Evolutionary conservation across 2,888 invertebrate genomes (phyloP).

Genomic region (Drosophila longiperda): DNA sequence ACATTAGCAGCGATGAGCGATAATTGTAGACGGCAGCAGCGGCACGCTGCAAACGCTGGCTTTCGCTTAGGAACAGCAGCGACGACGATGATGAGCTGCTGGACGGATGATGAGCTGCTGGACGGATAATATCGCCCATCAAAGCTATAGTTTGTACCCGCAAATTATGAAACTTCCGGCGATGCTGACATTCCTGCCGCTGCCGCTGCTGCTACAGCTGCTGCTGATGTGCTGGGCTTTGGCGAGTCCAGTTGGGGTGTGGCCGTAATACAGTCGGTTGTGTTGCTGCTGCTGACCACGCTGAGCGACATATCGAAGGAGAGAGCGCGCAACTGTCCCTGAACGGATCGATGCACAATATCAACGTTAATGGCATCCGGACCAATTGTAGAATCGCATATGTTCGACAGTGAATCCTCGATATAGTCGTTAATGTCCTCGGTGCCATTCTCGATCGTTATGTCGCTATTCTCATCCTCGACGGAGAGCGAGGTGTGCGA

Average conservation of each 20-base stretch:
- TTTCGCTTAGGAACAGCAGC: slow-evolving; percentile 62
- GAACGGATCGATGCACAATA: slow-evolving; percentile 36
- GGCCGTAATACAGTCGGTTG: slow-evolving; percentile 55
- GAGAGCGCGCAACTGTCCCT: slow-evolving; percentile 43
- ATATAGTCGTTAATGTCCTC: slow-evolving; percentile 83
- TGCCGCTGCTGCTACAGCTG: slow-evolving; percentile 26
- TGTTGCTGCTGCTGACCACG: slow-evolving; percentile 12
- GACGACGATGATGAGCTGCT: slow-evolving; percentile 44
- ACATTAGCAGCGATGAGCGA: slow-evolving; percentile 67
- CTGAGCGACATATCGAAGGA: slow-evolving; percentile 62
- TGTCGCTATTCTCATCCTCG: slow-evolving; percentile 85
- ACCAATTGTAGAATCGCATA: slow-evolving; percentile 80
- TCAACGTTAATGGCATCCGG: slow-evolving; percentile 55
- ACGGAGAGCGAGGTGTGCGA: slow-evolving; percentile 83
- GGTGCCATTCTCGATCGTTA: slow-evolving; percentile 82
- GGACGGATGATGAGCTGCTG: slow-evolving; percentile 39
- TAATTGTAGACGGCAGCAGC: slow-evolving; percentile 83
- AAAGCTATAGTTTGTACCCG: neutral
- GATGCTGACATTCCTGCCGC: slow-evolving; percentile 2
- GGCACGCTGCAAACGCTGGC: slow-evolving; percentile 79
- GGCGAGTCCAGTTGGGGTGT: slow-evolving; percentile 38
- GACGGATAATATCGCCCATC: slow-evolving; percentile 26
- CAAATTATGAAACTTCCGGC: slow-evolving; percentile 3
- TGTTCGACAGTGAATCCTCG: slow-evolving; percentile 81
- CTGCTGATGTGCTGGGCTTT: slow-evolving; percentile 46